phyloP scores from a whole-genome alignment of 2,113 vertebrate genomes.

The human (Homo sapiens) region GRCh38 chr3:187287001-187287500 shows the following conservation, averaged over 20 bases:
- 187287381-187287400: neutral
- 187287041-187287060: neutral
- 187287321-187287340: neutral
- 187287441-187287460: neutral
- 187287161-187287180: neutral
- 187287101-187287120: neutral
- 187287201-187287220: neutral
- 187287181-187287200: neutral
- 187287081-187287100: neutral
- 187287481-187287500: neutral
- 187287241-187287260: neutral
- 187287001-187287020: neutral
- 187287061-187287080: neutral
- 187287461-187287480: neutral
- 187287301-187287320: neutral
- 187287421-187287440: neutral
- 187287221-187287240: neutral
- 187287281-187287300: neutral
- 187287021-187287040: neutral
- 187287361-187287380: neutral
- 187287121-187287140: neutral
- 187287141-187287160: neutral
- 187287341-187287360: neutral
- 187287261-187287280: neutral
- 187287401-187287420: neutral